Evolutionary conservation across 2,113 vertebrate species (phyloP).

Genomic region (Pseudopipra pipra): DNA sequence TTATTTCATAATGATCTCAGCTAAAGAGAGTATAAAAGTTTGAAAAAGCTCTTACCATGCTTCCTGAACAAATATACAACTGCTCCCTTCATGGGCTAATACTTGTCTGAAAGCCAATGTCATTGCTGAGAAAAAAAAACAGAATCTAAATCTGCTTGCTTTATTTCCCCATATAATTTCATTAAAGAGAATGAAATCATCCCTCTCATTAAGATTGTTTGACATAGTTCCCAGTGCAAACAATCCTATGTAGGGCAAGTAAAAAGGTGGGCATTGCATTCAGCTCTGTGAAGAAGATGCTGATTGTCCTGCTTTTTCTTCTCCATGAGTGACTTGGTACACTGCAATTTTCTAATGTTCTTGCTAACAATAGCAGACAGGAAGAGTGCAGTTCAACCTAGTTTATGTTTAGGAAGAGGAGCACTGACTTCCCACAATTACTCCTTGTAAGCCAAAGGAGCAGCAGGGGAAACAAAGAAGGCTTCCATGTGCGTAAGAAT

Average conservation of each 20-base stretch:
- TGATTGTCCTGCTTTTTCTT: constrained; percentile 1
- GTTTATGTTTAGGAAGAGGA: constrained; percentile 69
- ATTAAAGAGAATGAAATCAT: background rate
- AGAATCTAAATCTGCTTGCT: background rate
- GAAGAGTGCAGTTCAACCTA: constrained; percentile 61
- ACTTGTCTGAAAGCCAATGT: background rate
- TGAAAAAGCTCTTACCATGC: background rate
- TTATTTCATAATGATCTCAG: background rate
- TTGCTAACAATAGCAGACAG: constrained; percentile 57
- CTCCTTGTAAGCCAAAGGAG: constrained; percentile 51
- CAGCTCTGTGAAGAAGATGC: background rate
- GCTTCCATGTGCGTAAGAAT: constrained; percentile 41
- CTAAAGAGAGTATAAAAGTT: background rate
- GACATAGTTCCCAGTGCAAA: background rate
- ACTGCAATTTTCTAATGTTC: constrained; percentile 45
- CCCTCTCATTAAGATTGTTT: background rate
- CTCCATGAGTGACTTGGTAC: background rate
- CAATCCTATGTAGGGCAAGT: background rate
- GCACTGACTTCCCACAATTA: constrained; percentile 59
- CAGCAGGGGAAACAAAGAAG: constrained; percentile 46
- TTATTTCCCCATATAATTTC: background rate
- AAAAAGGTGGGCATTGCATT: background rate
- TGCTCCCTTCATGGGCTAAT: background rate
- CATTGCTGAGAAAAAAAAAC: background rate
- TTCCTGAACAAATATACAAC: constrained; percentile 4